Evolutionary conservation across 2,797 vertebrate species (phyloP), one percentile per base, ranked within the genome.

Genomic region (Hypotaenidia okinawae): DNA sequence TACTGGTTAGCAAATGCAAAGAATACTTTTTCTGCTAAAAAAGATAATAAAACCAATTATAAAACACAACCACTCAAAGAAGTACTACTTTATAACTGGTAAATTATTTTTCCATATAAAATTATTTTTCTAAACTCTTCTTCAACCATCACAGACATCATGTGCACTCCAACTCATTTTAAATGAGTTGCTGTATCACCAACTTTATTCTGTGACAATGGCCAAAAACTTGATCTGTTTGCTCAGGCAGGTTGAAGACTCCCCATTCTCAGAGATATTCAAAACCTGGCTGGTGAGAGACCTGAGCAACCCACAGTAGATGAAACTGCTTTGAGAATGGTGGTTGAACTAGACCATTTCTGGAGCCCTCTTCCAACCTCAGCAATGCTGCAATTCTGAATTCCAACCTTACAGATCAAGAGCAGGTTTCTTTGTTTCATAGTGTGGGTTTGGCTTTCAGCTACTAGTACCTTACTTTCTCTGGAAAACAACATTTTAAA

Each of bases 21-120:
- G 25, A 51, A 27, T 16, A 82, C 16, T 33, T 80, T 87, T 84
- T 45, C 72, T 84, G 47, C 28, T 85, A 67, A 63, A 79, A 68
- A 59, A 64, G 68, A 83, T 82, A 84, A 80, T 84, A 77, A 90
- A 91, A 63, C n/a, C 43, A 84, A 90, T 83, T 80, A 74, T 59
- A 94, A 84, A 69, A 83, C 39, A 55, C 52, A 59, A 43, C 4
- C 5, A 43, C 18, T 57, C 22, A 55, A 6, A 54, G 51, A 83
- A 85, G 14, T 24, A 66, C 35, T 62, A 45, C 37, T 76, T 51
- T 37, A 32, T 10, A 81, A 57, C 3, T 49, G 17, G n/a, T n/a
- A 85, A 94, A 88, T 90, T 70, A 54, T 62, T 64, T 87, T 82
- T n/a, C n/a, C 32, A 51, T 14, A 72, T 7, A 41, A 67, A 64